Evolutionary conservation across 2,113 vertebrate species (phyloP), one percentile per base, ranked within the genome.

Genomic region (Microcebus ravelobensis): DNA sequence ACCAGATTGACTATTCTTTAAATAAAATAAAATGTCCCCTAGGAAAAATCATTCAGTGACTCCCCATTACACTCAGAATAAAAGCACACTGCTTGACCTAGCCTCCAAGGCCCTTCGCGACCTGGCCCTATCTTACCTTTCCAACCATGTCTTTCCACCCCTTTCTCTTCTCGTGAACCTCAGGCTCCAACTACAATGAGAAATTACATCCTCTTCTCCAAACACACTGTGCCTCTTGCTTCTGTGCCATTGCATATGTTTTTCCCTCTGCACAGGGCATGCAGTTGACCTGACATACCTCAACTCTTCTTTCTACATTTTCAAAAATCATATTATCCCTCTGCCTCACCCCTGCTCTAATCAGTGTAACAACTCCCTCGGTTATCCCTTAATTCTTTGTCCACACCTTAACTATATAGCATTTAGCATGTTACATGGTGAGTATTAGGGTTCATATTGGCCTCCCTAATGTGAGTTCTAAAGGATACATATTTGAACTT

Each of bases 31-130:
- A 85, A 94, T 59, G 31, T 88, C 27, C 12, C 7, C 45, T 74
- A 14, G 59, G 95, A 85, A 94, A 96, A 91, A 31, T 45, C 42
- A 39, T 84, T 87, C 59, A 77, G 73, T 84, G 52, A 39, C 9
- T 80, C n/a, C 67, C 23, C 71, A 65, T 91, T 81, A 71, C n/a
- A 82, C 48, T 95, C 13, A 71, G 70, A 90, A 95, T 82, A 91
- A 87, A 79, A 59, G 39, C 39, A 48, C 42, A 52, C 52, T 88
- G 9, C 73, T 91, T 95, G 86, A 74, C 29, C 52, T 93, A 34
- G 31, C 45, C 57, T 67, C 74, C 10, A 67, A 76, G 36, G 39
- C 36, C 52, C 14, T 86, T 87, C 25, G 12, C 74, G 45, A 87
- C 80, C 52, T 88, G 87, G 12, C n/a, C 25, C 59, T 74, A 2